phyloP scores from a whole-genome alignment of 2,888 invertebrate species.

The Euclidia mi region DNA sequence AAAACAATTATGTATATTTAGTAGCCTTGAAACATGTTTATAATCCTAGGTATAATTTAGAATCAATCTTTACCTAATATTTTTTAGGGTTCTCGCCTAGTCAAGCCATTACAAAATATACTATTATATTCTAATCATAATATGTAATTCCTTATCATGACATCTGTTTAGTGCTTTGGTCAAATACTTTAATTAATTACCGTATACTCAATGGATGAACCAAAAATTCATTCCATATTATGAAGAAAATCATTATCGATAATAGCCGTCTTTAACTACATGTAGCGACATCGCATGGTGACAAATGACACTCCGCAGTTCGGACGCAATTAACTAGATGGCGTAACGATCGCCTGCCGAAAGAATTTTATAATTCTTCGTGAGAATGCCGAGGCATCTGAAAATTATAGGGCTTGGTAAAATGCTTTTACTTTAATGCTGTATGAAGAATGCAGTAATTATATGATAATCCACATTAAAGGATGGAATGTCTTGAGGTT shows the following conservation, averaged over 20 bases:
- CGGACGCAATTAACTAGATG: constrained; percentile 72
- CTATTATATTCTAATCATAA: too few relatives aligned
- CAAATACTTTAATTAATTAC: too few relatives aligned
- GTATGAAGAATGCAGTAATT: constrained; percentile 49
- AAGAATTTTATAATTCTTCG: constrained; percentile 55
- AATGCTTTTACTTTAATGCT: constrained; percentile 48
- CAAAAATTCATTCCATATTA: background rate
- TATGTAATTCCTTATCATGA: too few relatives aligned
- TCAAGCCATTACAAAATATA: too few relatives aligned
- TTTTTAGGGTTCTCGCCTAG: too few relatives aligned
- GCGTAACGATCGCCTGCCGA: constrained; percentile 61
- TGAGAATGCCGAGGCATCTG: constrained; percentile 53
- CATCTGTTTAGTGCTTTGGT: too few relatives aligned
- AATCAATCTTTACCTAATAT: too few relatives aligned
- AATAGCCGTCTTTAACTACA: constrained; percentile 23
- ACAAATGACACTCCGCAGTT: constrained; percentile 81
- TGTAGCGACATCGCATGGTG: constrained; percentile 86
- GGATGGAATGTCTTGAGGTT: constrained; percentile 36
- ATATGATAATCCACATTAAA: constrained; percentile 44
- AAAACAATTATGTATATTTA: too few relatives aligned
- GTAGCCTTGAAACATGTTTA: too few relatives aligned
- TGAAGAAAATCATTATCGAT: background rate
- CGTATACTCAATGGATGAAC: too few relatives aligned
- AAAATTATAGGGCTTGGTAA: constrained; percentile 52
- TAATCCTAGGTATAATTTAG: too few relatives aligned